A percentile compares a stretch with the other conserved stretches of the same genome.
These are phyloP conservation scores for Drosophila bocqueti DNA, from an alignment of 1,140 invertebrate species.

Conservation along the genomic window DNA sequence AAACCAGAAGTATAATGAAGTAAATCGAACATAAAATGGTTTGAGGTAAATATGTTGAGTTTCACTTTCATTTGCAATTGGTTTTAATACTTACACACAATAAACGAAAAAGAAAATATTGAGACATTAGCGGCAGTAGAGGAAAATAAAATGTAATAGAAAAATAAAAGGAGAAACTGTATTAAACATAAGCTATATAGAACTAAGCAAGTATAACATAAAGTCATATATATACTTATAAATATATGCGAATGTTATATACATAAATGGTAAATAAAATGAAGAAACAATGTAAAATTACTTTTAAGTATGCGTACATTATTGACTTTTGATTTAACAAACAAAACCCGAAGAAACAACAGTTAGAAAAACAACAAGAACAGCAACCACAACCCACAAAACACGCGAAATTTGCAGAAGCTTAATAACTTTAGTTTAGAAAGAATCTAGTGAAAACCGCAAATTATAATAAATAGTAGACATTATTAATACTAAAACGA, in stretches of 20 bases:
- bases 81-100: slow-evolving; percentile 46
- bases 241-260: slow-evolving; percentile 68
- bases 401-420: slow-evolving; percentile 26
- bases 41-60: slow-evolving; percentile 31
- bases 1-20: slow-evolving; percentile 33
- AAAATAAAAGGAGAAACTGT: slow-evolving; percentile 44
- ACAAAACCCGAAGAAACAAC: slow-evolving; percentile 4
- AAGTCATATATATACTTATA: slow-evolving; percentile 57
- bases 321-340: slow-evolving; percentile 48
- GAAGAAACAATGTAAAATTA: slow-evolving; percentile 65
- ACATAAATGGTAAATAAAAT: slow-evolving; percentile 61
- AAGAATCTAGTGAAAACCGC: slow-evolving; percentile 9
- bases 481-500: slow-evolving; percentile 23
- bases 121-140: slow-evolving; percentile 48
- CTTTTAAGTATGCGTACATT: slow-evolving; percentile 63
- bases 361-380: slow-evolving; percentile 7
- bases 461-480: slow-evolving; percentile 34
- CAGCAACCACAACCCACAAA: slow-evolving; percentile 11
- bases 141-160: slow-evolving; percentile 42
- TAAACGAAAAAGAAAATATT: slow-evolving; percentile 28
- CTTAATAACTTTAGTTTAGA: slow-evolving; percentile 34
- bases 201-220: slow-evolving; percentile 66
- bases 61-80: slow-evolving; percentile 57
- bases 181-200: slow-evolving; percentile 58
- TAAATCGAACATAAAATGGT: slow-evolving; percentile 37